These are phyloP conservation scores for Colletes latitarsis DNA, from an alignment of 1,140 invertebrate genomes.

Conservation along the genomic window DNA sequence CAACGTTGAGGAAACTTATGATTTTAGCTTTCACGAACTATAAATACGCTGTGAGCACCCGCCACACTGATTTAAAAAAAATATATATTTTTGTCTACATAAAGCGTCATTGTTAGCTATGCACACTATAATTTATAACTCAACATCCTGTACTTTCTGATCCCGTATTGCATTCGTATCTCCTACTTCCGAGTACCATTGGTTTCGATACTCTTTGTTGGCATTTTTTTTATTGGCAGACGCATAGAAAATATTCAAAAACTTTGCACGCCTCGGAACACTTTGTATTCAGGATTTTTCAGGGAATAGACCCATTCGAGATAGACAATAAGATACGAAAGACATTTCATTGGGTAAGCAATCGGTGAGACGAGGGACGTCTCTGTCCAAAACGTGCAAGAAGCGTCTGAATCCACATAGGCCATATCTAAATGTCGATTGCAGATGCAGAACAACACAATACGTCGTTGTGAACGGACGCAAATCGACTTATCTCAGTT, in stretches of 20 bases:
- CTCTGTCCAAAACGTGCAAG: not conserved
- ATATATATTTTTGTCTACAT: no score
- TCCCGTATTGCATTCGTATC: no score
- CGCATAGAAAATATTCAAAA: not conserved
- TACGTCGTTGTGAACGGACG: constrained; percentile 20
- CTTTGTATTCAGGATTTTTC: not conserved
- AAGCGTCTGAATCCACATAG: not conserved
- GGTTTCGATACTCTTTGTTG: not conserved
- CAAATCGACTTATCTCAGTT: constrained; percentile 60
- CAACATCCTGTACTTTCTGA: no score
- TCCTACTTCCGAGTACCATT: no score
- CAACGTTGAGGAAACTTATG: no score
- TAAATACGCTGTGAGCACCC: no score
- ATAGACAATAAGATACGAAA: not conserved
- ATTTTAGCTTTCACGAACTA: no score
- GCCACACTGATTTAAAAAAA: no score
- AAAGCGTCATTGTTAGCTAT: no score
- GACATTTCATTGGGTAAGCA: not conserved
- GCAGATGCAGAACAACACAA: constrained; percentile 35
- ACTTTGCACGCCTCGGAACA: not conserved
- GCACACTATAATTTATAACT: no score
- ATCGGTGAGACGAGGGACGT: not conserved
- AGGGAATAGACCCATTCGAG: not conserved
- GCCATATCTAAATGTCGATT: constrained; percentile 1
- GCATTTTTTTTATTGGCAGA: not conserved